phyloP scores from a whole-genome alignment of 2,888 invertebrate genomes.

The Luperina testacea region DNA sequence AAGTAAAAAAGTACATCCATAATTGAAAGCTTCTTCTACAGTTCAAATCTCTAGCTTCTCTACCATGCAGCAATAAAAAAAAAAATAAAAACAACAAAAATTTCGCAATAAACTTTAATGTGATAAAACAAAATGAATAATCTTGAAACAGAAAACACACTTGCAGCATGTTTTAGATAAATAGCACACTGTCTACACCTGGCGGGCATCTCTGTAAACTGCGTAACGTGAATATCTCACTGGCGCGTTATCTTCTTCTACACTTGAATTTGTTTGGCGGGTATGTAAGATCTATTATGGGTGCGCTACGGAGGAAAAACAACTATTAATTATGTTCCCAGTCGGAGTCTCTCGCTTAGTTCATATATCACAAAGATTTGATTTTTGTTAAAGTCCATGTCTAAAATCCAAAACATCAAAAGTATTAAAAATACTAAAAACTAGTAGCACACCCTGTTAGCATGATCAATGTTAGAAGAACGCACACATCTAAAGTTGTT shows the following conservation, averaged over 20 bases:
- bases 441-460: constrained; percentile 84
- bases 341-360: neutral
- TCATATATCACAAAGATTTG: neutral
- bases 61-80: constrained; percentile 84
- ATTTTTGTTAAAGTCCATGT: neutral
- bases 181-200: constrained; percentile 82
- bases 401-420: constrained; percentile 1
- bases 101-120: constrained; percentile 86
- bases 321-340: constrained; percentile 53
- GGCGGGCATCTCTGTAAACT: constrained; percentile 72
- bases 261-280: constrained; percentile 87
- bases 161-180: constrained; percentile 75
- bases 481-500: constrained; percentile 66
- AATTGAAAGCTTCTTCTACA: constrained; percentile 54
- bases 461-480: constrained; percentile 68
- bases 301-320: constrained; percentile 87
- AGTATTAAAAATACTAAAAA: constrained; percentile 33
- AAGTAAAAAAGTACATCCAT: constrained; percentile 37
- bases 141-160: constrained; percentile 79
- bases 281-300: constrained; percentile 85
- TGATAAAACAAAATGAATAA: constrained; percentile 81
- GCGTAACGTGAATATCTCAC: constrained; percentile 58
- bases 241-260: constrained; percentile 81
- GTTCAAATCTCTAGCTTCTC: constrained; percentile 64
- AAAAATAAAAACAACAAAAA: constrained; percentile 80